Base-by-base conservation (phyloP, 2,797 vertebrate species). In the Microctenopoma lineatum region DNA sequence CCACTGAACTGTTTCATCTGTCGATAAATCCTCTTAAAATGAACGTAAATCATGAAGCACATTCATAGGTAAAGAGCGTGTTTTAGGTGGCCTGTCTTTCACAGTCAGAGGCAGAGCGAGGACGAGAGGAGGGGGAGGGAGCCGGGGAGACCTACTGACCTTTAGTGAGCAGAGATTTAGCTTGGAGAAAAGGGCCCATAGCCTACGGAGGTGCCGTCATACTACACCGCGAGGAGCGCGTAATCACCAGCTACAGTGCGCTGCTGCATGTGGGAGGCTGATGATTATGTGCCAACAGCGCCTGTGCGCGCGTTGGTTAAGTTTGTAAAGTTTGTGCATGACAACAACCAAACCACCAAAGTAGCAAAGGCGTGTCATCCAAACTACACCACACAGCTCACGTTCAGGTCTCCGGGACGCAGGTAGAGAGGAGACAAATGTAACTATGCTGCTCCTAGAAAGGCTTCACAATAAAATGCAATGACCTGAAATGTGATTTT, bases 141-240 rank as follows among this genome's bases (percentile, higher is more conserved):
- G 81, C 79, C 81, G 69, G 75, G 55, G 83, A 85, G 90, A 91
- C 89, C 90, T 89, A 72, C 86, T 92, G 90, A 92, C 90, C 91
- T 92, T 90, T 90, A 83, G 84, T 87, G 89, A 90, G 86, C 91
- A 77, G 84, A 88, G 90, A 90, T 91, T 90, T 90, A 89, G 88
- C 80, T 84, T 48, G 70, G 67, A 77, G 83, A 67, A 81, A 77
- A 74, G 66, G 75, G 76, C 73, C 73, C 73, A 83, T 81, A 89
- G 87, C 86, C 85, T 79, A 81, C 84, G 86, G 84, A 86, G 66
- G 5, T 75, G 62, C 84, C 77, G 81, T 87, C 84, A 87, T 83
- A 83, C 77, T 90, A 85, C 70, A 90, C 80, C 69, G 83, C 83
- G 76, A 80, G 79, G 87, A 73, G 84, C 84, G 79, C 82, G 83